Base-by-base conservation (phyloP, 2,797 vertebrate genomes). In the Tangara arthus region DNA sequence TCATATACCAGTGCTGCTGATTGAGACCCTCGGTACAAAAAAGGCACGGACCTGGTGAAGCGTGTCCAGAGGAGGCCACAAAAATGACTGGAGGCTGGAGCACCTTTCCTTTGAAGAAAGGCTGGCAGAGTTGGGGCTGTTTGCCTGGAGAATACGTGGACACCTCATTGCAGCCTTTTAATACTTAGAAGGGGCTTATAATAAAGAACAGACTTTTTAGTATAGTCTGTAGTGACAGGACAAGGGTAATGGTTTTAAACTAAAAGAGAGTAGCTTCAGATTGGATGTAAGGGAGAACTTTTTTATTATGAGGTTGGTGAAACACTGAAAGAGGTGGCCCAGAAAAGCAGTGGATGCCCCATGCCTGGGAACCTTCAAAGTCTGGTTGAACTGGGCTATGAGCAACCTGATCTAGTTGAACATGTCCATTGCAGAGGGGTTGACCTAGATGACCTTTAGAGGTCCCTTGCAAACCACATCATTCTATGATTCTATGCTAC, bases 141-240 rank as follows among this genome's bases (percentile, higher is more conserved):
- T 35, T n/a, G 21, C 23, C 10, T 46, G 15, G 32, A 75, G 39
- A 69, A 83, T 1, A 71, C 6, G 0, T 2, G 4, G 4, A 73
- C 39, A 70, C 8, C 16, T 73, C 26, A 61, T 0, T 18, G 23
- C 0, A 0, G 52, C 26, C 14, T 68, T 65, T n/a, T 27, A 30
- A 4, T 24, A 64, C 15, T 23, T 53, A 22, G 23, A 88, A 15
- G 14, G 12, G 7, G 9, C 24, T 49, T 27, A 5, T 4, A 65
- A 35, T 35, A 35, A 35, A 47, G 28, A 68, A 70, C 35, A 46
- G 4, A 44, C 30, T 44, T 83, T 37, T 65, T 28, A 61, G 13
- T 3, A 81, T 2, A 4, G 26, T 6, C 10, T 73, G 14, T 3
- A 15, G 30, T 0, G 0, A 85, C 0, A 68, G 16, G 16, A 59